A percentile compares a stretch with the other conserved stretches of the same genome.
Conservation (phyloP, 2,797 vertebrate genomes). For the Pteronotus mesoamericanus region DNA sequence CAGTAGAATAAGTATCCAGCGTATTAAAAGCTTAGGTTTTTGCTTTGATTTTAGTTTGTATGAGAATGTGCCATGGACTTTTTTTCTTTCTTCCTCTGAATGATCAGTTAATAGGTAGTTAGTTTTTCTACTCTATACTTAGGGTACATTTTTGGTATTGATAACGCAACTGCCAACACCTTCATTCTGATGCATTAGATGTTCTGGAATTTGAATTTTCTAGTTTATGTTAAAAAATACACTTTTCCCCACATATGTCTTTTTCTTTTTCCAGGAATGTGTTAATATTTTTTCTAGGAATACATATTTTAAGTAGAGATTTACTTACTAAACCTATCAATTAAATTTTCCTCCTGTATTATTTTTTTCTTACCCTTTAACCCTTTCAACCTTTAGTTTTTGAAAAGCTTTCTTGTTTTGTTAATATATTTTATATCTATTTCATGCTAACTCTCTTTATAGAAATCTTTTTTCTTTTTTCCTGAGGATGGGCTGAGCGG, state of each 20-base stretch:
- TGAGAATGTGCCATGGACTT: background rate
- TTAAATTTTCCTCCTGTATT: background rate
- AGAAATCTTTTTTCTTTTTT: background rate
- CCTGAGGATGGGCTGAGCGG: background rate
- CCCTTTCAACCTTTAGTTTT: background rate
- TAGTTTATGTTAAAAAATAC: background rate
- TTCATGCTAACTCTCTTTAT: background rate
- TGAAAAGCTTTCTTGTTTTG: background rate
- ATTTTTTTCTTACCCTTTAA: background rate
- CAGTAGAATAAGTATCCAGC: conserved; percentile 22
- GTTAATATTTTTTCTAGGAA: conserved; percentile 7
- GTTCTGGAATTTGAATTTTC: conserved; percentile 15
- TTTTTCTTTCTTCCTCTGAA: background rate
- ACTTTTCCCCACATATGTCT: background rate
- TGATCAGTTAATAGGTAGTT: background rate
- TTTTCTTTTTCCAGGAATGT: background rate
- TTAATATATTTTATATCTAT: background rate
- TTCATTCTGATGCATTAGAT: background rate
- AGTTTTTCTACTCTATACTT: background rate
- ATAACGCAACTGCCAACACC: background rate
- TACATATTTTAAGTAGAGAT: background rate
- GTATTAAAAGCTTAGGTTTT: conserved; percentile 41
- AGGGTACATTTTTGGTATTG: background rate
- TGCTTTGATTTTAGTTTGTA: conserved; percentile 36
- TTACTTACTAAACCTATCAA: background rate